Conservation (phyloP, 2,888 invertebrate species). For the Acanthosepion esculentum region DNA sequence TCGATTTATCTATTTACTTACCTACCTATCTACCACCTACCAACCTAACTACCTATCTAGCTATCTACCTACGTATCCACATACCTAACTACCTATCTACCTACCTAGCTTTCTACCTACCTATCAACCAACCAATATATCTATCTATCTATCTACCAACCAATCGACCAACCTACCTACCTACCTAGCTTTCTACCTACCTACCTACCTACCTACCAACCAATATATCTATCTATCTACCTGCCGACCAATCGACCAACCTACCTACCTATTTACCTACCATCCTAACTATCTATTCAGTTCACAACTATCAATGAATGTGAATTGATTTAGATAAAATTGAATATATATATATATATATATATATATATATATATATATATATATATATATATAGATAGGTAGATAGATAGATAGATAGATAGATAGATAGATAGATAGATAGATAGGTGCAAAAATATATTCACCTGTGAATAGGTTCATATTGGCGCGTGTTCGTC, state of each 20-base stretch:
- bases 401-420: neutral
- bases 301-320: neutral
- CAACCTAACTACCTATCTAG: too few relatives aligned
- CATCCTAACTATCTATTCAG: too few relatives aligned
- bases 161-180: neutral
- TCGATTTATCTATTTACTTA: too few relatives aligned
- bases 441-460: neutral
- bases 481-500: too few relatives aligned
- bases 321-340: neutral
- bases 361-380: neutral
- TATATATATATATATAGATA: neutral
- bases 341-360: neutral
- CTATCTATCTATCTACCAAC: neutral
- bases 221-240: neutral
- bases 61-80: too few relatives aligned
- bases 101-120: neutral
- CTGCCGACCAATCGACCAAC: too few relatives aligned
- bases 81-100: neutral
- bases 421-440: neutral
- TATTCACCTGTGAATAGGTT: too few relatives aligned
- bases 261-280: too few relatives aligned
- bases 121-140: neutral
- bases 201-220: neutral
- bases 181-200: neutral
- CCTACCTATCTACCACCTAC: neutral